Conservation (phyloP, 2,113 vertebrate species). For the Chascanopsetta lugubris region DNA sequence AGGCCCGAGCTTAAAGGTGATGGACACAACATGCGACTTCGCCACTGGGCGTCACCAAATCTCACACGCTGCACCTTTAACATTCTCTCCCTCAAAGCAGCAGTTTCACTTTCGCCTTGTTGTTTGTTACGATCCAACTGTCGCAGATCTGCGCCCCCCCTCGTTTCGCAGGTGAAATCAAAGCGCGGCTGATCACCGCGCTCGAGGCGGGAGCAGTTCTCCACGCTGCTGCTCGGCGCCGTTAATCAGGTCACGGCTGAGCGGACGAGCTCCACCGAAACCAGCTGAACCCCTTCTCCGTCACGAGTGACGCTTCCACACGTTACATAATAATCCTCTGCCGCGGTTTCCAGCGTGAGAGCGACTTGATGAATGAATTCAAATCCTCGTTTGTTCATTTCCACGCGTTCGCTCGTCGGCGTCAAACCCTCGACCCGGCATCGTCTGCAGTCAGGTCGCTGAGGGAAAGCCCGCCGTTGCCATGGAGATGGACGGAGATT, state of each 20-base stretch:
- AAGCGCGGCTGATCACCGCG: conserved; percentile 13
- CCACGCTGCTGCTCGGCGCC: conserved; percentile 35
- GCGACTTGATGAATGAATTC: conserved; percentile 48
- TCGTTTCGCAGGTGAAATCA: no score
- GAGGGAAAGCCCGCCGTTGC: conserved; percentile 28
- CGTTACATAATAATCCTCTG: conserved; percentile 10
- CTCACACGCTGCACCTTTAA: no score
- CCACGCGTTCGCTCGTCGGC: conserved; percentile 17
- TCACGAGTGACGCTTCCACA: conserved; percentile 21
- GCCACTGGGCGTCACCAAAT: no score
- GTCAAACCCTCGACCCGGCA: conserved; percentile 24
- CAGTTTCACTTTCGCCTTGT: no score
- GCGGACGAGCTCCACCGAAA: conserved; percentile 34
- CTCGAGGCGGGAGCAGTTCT: no score
- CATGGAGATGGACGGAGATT: conserved; percentile 46
- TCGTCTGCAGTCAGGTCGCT: conserved; percentile 23
- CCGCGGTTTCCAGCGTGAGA: conserved; percentile 16
- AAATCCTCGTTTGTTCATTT: conserved; percentile 40
- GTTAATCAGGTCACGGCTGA: conserved; percentile 57
- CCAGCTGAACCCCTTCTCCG: no score
- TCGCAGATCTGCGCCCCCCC: no score
- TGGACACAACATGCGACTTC: no score
- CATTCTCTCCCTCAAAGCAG: no score
- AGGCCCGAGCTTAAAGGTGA: no score
- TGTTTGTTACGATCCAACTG: no score